Conservation (phyloP, 2,888 invertebrate species). For the Drosophila kanekoi region DNA sequence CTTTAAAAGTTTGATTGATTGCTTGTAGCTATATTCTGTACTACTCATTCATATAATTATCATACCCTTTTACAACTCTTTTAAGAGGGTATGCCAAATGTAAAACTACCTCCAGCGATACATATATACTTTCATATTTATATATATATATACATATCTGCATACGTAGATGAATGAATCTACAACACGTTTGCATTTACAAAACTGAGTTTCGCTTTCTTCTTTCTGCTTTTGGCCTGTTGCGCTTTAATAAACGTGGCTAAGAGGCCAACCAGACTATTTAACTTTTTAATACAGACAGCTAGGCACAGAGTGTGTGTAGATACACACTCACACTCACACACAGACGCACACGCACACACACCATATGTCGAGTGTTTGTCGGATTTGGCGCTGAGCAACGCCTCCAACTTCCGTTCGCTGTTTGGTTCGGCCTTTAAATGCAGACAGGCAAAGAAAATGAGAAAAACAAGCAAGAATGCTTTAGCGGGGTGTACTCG, state of each 20-base stretch:
- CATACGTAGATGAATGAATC: slow-evolving; percentile 7
- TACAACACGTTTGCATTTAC: slow-evolving; percentile 23
- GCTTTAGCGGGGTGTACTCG: not conserved
- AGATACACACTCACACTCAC: not conserved
- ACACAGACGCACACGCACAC: not conserved
- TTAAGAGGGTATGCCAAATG: not conserved
- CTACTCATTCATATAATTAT: no score
- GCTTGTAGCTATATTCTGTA: no score
- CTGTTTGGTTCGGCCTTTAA: slow-evolving; percentile 53
- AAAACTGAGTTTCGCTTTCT: slow-evolving; percentile 47
- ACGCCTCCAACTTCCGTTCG: slow-evolving; percentile 83
- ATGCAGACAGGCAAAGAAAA: slow-evolving; percentile 37
- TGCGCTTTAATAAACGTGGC: slow-evolving; percentile 44
- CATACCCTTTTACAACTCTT: not conserved
- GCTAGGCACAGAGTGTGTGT: slow-evolving; percentile 32
- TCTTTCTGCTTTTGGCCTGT: slow-evolving; percentile 10
- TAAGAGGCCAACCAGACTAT: slow-evolving; percentile 45
- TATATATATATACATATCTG: not conserved
- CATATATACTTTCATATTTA: not conserved
- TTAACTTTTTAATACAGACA: slow-evolving; percentile 32
- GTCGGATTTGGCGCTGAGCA: slow-evolving; percentile 74
- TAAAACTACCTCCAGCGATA: slow-evolving; percentile 21
- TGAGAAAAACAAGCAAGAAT: slow-evolving; percentile 6
- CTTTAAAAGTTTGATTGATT: no score
- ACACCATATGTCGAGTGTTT: slow-evolving; percentile 63